Base-by-base conservation (phyloP, 2,113 vertebrate genomes). In the Chunga burmeisteri region DNA sequence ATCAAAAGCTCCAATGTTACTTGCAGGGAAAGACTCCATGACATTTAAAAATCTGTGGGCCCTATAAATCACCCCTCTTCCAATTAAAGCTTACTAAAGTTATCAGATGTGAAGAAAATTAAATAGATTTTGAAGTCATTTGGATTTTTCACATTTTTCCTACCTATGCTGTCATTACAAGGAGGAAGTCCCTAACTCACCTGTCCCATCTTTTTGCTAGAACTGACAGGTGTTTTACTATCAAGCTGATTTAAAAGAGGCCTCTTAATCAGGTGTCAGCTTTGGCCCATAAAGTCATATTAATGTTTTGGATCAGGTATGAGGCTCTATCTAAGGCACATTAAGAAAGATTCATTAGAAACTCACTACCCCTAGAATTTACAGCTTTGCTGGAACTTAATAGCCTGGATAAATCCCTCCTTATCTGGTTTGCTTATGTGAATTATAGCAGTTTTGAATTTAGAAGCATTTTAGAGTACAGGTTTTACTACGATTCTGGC, bases 331-430 rank as follows among this genome's bases (percentile, higher is more conserved):
- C 93, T 91, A 55, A 95, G 58, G 70, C 88, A 91, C 78, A 87
- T 95, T 97, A 95, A 70, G 94, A 70, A 94, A 97, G 94, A 96
- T 91, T 94, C 93, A 96, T 97, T 96, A 96, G 93, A 27, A 97
- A 94, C 89, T 96, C 95, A 90, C 93, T 88, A 94, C 44, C 62
- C 16, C 70, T 88, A 86, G 96, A 97, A 97, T 97, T 95, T 97
- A 95, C 86, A 95, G 81, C 94, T 73, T 96, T 95, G 70, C 86
- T 96, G 73, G 91, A 94, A 94, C 68, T 91, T 94, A 97, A 96
- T 73, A 93, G 81, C 77, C 83, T 93, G 95, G 89, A 95, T 93
- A 94, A 95, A 94, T 94, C 80, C 94, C 78, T 95, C 91, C 62
- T 94, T 89, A 94, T 91, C 96, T 94, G 88, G 40, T 97, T 96